Evolutionary conservation across 2,113 vertebrate genomes (phyloP).

Genomic region (Porphyrio hochstetteri): DNA sequence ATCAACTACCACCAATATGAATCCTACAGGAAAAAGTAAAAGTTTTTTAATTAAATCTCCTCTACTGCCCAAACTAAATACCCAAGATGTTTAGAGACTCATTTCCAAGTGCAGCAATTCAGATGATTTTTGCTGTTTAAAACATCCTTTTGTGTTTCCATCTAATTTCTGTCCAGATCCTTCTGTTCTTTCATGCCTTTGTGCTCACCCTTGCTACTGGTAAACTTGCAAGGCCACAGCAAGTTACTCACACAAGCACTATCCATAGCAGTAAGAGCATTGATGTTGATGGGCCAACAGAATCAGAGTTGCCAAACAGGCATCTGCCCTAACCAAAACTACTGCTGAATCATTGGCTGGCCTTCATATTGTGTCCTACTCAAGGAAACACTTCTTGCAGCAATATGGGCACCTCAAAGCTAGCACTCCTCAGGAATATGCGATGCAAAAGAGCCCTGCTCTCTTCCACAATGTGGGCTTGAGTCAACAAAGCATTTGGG

Average conservation of each 20-base stretch:
- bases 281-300: not conserved
- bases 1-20: not conserved
- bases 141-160: not conserved
- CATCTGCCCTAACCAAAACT: not conserved
- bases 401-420: not conserved
- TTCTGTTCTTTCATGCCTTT: not conserved
- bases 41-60: not conserved
- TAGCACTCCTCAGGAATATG: not conserved
- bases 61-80: not conserved
- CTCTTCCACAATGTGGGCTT: not conserved
- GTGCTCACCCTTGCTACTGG: not conserved
- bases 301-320: not conserved
- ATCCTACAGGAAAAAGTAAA: conserved; percentile 17
- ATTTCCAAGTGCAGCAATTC: not conserved
- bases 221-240: not conserved
- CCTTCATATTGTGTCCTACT: not conserved
- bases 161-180: not conserved
- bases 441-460: not conserved
- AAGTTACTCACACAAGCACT: not conserved
- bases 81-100: not conserved
- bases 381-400: not conserved
- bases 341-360: not conserved
- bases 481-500: not conserved
- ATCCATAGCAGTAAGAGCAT: not conserved
- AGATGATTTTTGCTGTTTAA: not conserved